Evolutionary conservation across 2,888 invertebrate genomes (phyloP).

Genomic region (Tipula unca): DNA sequence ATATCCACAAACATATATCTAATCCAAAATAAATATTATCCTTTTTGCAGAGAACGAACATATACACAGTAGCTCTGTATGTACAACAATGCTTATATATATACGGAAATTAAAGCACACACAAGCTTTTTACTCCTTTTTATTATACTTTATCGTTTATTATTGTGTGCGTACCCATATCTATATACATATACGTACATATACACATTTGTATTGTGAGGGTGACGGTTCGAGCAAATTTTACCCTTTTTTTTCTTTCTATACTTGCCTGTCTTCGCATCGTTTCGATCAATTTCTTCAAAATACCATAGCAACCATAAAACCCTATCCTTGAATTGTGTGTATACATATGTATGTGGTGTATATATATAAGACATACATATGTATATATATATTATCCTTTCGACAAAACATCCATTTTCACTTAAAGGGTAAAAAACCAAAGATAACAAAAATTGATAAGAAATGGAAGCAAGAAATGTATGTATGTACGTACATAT

Average conservation of each 20-base stretch:
- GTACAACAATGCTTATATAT: not conserved
- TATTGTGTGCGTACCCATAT: not conserved
- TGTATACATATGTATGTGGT: not conserved
- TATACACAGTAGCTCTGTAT: not conserved
- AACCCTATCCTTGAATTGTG: not conserved
- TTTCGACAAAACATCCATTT: not conserved
- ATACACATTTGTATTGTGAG: not conserved
- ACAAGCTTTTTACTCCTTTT: not conserved
- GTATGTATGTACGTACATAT: not conserved
- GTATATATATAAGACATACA: not conserved
- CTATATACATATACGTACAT: not conserved
- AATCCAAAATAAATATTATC: constrained; percentile 8
- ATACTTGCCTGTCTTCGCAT: not conserved
- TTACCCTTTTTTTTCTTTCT: not conserved
- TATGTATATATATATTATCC: not conserved
- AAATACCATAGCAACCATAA: constrained; percentile 1
- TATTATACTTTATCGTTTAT: not conserved
- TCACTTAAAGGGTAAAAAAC: constrained; percentile 9
- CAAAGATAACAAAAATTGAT: not conserved
- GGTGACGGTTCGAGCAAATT: not conserved
- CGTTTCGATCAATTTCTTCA: not conserved
- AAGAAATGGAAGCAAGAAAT: not conserved
- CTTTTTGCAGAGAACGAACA: not conserved
- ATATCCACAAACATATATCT: not conserved
- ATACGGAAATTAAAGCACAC: not conserved